phyloP scores from a whole-genome alignment of 2,888 invertebrate genomes.

The Hofmannophila pseudospretella region DNA sequence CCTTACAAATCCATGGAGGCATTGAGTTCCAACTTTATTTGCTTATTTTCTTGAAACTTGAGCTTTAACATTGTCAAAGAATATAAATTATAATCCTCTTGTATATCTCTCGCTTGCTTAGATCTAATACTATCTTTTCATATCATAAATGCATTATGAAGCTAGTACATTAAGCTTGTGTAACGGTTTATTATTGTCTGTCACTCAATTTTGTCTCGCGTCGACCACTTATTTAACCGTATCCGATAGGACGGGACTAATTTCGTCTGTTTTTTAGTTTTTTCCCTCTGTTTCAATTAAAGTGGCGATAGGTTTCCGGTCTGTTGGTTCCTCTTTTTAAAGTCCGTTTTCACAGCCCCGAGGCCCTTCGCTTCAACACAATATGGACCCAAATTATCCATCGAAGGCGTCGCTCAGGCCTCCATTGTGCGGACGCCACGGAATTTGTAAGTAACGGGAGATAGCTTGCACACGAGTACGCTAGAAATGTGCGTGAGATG shows the following conservation, averaged over 20 bases:
- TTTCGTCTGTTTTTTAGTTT: slow-evolving; percentile 41
- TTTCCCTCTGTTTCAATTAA: slow-evolving; percentile 51
- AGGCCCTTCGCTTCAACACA: slow-evolving; percentile 44
- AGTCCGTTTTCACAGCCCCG: slow-evolving; percentile 37
- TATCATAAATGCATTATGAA: no score
- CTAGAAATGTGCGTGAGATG: slow-evolving; percentile 48
- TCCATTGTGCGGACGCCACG: slow-evolving; percentile 50
- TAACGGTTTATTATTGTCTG: slow-evolving; percentile 40
- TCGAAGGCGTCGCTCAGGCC: slow-evolving; percentile 43
- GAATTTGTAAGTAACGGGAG: slow-evolving; percentile 63
- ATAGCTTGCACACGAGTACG: slow-evolving; percentile 46
- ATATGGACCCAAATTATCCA: slow-evolving; percentile 57
- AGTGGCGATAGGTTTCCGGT: slow-evolving; percentile 46
- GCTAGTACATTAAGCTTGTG: no score
- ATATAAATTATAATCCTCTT: no score
- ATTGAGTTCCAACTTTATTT: neutral
- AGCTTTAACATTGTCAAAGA: slow-evolving; percentile 40
- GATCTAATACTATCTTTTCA: no score
- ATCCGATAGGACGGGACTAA: slow-evolving; percentile 35
- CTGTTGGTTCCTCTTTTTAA: slow-evolving; percentile 34
- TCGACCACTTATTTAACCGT: slow-evolving; percentile 25
- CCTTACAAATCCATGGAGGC: neutral
- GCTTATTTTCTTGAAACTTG: slow-evolving; percentile 15
- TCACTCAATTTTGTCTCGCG: slow-evolving; percentile 26
- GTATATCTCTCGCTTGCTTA: no score